Evolutionary conservation across 1,140 invertebrate species (phyloP).

Genomic region (Drosophila aff.): DNA sequence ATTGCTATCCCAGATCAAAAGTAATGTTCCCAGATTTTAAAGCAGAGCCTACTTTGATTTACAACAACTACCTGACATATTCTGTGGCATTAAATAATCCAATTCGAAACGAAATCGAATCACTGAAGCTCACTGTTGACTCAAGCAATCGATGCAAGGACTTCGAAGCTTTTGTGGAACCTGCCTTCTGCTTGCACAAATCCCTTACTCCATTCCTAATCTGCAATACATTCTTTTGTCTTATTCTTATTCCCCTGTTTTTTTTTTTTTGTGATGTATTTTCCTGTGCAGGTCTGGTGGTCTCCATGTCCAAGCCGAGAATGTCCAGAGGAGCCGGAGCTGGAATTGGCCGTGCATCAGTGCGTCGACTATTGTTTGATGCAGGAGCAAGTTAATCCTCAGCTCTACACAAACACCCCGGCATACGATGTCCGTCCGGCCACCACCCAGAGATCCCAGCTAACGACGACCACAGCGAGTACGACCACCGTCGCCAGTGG

Average conservation of each 20-base stretch:
- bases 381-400: conserved; percentile 81
- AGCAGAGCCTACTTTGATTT: not conserved
- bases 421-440: conserved; percentile 59
- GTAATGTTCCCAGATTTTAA: no score
- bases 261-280: not conserved
- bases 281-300: conserved; percentile 89
- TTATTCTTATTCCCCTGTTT: conserved; percentile 3
- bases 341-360: conserved; percentile 89
- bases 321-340: conserved; percentile 90
- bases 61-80: not conserved
- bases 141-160: conserved; percentile 22
- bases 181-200: conserved; percentile 22
- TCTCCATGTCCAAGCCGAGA: conserved; percentile 90
- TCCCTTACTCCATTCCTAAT: conserved; percentile 28
- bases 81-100: conserved; percentile 1
- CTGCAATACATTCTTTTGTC: conserved; percentile 20
- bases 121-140: not conserved
- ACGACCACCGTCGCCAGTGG: conserved; percentile 5
- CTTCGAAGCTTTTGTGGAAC: not conserved
- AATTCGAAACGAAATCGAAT: not conserved
- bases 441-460: conserved; percentile 24
- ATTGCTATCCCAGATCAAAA: no score
- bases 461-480: conserved; percentile 35
- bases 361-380: conserved; percentile 90
- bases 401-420: conserved; percentile 68